Base-by-base conservation (phyloP, 1,140 invertebrate genomes). In the Battus philenor region DNA sequence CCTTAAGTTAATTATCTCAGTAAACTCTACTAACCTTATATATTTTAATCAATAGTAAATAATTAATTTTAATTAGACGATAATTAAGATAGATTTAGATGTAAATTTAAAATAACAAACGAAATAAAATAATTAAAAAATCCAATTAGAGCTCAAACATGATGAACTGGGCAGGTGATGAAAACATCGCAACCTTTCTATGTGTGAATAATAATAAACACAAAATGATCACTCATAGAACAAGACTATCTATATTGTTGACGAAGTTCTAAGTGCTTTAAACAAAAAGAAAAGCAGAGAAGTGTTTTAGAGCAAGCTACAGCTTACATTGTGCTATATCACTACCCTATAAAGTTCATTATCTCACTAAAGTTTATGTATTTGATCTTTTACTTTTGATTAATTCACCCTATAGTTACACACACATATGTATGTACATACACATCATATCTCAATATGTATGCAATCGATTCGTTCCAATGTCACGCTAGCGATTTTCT, bases 401-500 rank as follows among this genome's bases (percentile, higher is more conserved):
- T 10, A 8, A 36, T 43, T 10, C 11, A 39, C 6, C 18, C 18
- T 20, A 20, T 20, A n/a, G n/a, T n/a, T n/a, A n/a, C n/a, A n/a
- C n/a, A n/a, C n/a, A n/a, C n/a, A 20, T 30, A 30, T 38, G 34
- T 55, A 47, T 59, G 17, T 50, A 44, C 51, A 46, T 44, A 39
- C 29, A 45, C 27, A 47, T 47, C 43, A 11, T 39, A 47, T 53
- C 45, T 54, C 43, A 38, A 50, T 61, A 61, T 61, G 47, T 57
- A 57, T 58, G 54, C 54, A 51, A 57, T 57, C 44, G 48, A 53
- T 52, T 56, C 54, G 52, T 55, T 63, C 39, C 38, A 50, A 47
- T 50, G 50, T 47, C 39, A 45, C 47, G 26, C 45, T 50, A 45
- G 49, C 47, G 9, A 16, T 16, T 20, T 22, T 24, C 15, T 44